A percentile compares a stretch with the other conserved stretches of the same genome.
Evolutionary conservation across 2,888 invertebrate genomes (phyloP).

Genomic region (Eilema depressum): DNA sequence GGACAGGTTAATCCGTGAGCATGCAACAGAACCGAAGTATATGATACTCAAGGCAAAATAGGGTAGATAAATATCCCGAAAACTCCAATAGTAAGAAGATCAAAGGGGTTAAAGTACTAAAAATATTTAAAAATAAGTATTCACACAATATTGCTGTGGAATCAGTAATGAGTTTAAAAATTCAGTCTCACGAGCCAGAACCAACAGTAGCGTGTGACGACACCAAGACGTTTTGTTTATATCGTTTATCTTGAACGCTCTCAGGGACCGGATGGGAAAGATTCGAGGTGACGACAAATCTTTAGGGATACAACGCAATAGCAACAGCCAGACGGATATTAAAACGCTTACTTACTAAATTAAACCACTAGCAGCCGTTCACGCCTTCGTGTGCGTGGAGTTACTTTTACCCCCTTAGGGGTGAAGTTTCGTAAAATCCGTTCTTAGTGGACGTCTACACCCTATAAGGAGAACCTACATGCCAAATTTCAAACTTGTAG

Average conservation of each 20-base stretch:
- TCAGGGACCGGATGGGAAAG: conserved; percentile 53
- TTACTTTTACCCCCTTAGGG: no score
- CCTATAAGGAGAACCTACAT: no score
- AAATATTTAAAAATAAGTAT: background rate
- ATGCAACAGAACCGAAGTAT: no score
- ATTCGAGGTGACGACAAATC: conserved; percentile 60
- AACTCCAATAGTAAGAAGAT: background rate
- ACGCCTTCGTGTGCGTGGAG: no score
- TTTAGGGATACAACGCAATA: conserved; percentile 57
- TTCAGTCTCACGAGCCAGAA: background rate
- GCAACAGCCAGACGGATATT: conserved; percentile 59
- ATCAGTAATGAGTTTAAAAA: background rate
- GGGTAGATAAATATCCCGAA: background rate
- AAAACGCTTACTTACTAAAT: conserved; percentile 27
- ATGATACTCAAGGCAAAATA: background rate
- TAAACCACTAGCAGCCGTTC: no score
- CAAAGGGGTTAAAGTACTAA: background rate
- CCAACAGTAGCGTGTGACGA: background rate
- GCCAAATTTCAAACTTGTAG: no score
- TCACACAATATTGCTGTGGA: background rate
- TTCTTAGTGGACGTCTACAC: no score
- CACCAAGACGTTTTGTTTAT: conserved; percentile 48
- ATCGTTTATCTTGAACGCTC: conserved; percentile 42
- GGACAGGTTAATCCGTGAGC: no score
- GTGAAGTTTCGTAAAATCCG: no score